These are phyloP conservation scores for Gastrophryne carolinensis DNA, from an alignment of 2,797 vertebrate genomes.

Conservation along the genomic window DNA sequence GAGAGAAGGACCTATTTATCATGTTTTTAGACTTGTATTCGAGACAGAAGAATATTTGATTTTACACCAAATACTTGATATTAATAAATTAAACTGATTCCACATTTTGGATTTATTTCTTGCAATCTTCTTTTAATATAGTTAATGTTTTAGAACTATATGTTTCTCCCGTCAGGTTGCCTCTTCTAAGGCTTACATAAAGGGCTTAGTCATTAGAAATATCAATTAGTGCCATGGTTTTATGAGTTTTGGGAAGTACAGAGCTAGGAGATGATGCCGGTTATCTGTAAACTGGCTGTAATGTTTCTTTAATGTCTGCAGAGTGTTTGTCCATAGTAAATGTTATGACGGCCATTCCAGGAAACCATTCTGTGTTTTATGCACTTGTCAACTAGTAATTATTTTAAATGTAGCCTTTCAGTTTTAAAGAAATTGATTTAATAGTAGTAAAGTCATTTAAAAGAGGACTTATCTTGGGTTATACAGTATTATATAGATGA, in stretches of 20 bases:
- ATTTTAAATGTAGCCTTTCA: slow-evolving; percentile 33
- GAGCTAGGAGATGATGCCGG: slow-evolving; percentile 8
- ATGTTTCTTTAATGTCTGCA: not conserved
- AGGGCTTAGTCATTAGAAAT: not conserved
- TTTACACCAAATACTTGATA: too few relatives aligned
- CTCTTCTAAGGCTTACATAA: not conserved
- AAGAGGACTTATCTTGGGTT: too few relatives aligned
- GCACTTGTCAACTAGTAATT: slow-evolving; percentile 36
- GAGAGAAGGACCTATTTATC: too few relatives aligned
- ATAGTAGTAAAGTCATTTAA: not conserved
- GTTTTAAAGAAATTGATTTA: slow-evolving; percentile 10
- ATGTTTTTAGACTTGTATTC: too few relatives aligned
- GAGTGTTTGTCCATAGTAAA: slow-evolving; percentile 2
- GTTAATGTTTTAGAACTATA: not conserved
- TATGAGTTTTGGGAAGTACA: slow-evolving; percentile 10
- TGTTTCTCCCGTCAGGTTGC: not conserved
- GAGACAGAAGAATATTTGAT: too few relatives aligned
- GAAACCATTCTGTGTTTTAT: slow-evolving; percentile 20
- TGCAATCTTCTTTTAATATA: not conserved
- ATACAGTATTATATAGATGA: too few relatives aligned
- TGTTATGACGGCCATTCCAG: slow-evolving; percentile 28
- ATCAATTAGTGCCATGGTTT: slow-evolving; percentile 11
- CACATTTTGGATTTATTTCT: too few relatives aligned
- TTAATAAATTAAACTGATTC: too few relatives aligned
- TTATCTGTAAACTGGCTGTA: not conserved